These are phyloP conservation scores for Gryllus longicercus DNA, from an alignment of 2,888 invertebrate species.

Conservation along the genomic window DNA sequence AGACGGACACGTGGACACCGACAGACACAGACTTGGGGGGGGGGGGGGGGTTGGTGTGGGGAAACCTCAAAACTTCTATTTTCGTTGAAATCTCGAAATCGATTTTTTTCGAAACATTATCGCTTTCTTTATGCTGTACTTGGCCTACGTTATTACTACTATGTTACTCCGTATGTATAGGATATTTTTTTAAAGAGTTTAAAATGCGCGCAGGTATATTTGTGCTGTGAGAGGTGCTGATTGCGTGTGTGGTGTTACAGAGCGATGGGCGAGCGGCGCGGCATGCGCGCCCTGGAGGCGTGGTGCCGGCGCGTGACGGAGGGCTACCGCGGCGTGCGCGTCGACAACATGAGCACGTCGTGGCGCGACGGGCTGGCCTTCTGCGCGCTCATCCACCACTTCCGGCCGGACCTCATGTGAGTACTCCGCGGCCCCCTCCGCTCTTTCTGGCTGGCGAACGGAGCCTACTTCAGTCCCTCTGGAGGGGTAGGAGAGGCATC, in stretches of 20 bases:
- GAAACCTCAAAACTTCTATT: too few relatives aligned
- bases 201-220: background rate
- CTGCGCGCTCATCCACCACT: slow-evolving; percentile 94
- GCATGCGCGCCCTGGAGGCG: slow-evolving; percentile 84
- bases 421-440: slow-evolving; percentile 46
- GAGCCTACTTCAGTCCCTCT: background rate
- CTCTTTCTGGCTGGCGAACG: background rate
- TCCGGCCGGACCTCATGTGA: slow-evolving; percentile 94
- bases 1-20: too few relatives aligned
- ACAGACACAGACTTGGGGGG: too few relatives aligned
- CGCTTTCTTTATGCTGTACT: too few relatives aligned
- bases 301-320: slow-evolving; percentile 89
- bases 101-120: too few relatives aligned
- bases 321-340: slow-evolving; percentile 84
- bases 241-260: background rate
- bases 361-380: slow-evolving; percentile 94
- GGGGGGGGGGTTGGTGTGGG: too few relatives aligned
- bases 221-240: background rate
- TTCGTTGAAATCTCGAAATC: too few relatives aligned
- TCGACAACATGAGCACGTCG: slow-evolving; percentile 92
- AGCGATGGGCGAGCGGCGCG: slow-evolving; percentile 74
- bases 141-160: too few relatives aligned
- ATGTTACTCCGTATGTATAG: too few relatives aligned
- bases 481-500: too few relatives aligned
- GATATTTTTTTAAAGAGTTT: too few relatives aligned